A percentile compares a stretch with the other conserved stretches of the same genome.
phyloP scores from a whole-genome alignment of 1,140 invertebrate genomes.

The Manduca sexta region DNA sequence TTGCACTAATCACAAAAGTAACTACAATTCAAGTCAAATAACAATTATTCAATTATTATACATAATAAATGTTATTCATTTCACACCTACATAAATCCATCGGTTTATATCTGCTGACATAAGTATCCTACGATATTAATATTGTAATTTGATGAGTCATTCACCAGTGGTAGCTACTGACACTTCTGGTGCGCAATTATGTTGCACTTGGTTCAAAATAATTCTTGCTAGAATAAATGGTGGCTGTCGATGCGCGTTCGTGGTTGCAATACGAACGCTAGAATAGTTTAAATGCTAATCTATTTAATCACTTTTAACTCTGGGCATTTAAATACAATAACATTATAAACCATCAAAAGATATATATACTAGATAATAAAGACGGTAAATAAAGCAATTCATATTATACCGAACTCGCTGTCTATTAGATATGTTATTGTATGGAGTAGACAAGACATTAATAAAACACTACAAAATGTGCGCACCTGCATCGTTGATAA shows the following conservation, averaged over 20 bases:
- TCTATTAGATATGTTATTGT: conserved; percentile 5
- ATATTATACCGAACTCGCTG: background rate
- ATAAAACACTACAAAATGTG: conserved; percentile 19
- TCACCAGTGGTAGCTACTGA: background rate
- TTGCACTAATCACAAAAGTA: background rate
- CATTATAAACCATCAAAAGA: too few species aligned
- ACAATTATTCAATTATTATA: background rate
- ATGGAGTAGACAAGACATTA: conserved; percentile 14
- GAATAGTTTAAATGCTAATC: too few species aligned
- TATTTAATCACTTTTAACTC: too few species aligned
- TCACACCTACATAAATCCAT: conserved; percentile 4
- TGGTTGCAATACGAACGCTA: too few species aligned
- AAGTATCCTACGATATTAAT: conserved; percentile 17
- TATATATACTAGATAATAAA: too few species aligned
- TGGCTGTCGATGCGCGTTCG: too few species aligned
- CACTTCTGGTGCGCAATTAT: conserved; percentile 10
- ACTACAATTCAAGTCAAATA: background rate
- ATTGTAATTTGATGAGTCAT: conserved; percentile 26
- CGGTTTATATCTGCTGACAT: background rate
- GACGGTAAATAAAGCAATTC: too few species aligned
- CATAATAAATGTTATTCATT: background rate
- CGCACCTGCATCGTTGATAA: conserved; percentile 17
- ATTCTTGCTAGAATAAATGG: background rate
- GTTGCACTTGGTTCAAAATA: conserved; percentile 2
- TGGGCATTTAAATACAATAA: too few species aligned